Evolutionary conservation across 1,140 invertebrate species (phyloP), one percentile per base, ranked within the genome.

Genomic region (Micrasema minimum): DNA sequence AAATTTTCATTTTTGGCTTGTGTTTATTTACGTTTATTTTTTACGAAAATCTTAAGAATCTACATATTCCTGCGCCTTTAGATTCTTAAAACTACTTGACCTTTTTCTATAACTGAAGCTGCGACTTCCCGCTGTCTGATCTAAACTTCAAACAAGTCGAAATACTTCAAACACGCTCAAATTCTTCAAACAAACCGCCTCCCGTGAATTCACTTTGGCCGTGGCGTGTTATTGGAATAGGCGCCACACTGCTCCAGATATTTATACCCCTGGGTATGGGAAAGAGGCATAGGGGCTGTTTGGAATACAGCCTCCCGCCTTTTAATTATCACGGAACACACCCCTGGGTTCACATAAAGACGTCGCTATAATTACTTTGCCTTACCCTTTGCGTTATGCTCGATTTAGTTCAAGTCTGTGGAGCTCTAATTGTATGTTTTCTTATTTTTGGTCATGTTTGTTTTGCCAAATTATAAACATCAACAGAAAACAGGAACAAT

Each of bases 251-350:
- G 38, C 23, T 12, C n/a, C 66, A 38, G 66, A 50, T n/a, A n/a
- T n/a, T n/a, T n/a, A n/a, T n/a, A n/a, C n/a, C n/a, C n/a, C n/a
- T n/a, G n/a, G n/a, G n/a, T n/a, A n/a, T 20, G 37, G 41, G 37
- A 31, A n/a, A 61, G 43, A 45, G 53, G 31, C 61, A 18, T 48
- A 20, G 12, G 31, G 22, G 50, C 18, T 14, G 62, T n/a, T n/a
- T n/a, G n/a, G n/a, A 65, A 9, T 35, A 4, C 18, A 48, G 51
- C 50, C 16, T 22, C 65, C 38, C 46, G 55, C 41, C 72, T 68
- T 74, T 69, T 74, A 74, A 74, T 74, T 74, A 74, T 69, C 50
- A 57, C 67, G 59, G 66, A 68, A 71, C 65, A 69, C 61, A 68
- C 62, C 68, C 66, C 10, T 31, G 57, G 69, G 68, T 68, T 59